Percentiles rank a stretch among this genome's conserved stretches.
Conservation (phyloP, 2,797 vertebrate species). For the Darevskia nairensis region DNA sequence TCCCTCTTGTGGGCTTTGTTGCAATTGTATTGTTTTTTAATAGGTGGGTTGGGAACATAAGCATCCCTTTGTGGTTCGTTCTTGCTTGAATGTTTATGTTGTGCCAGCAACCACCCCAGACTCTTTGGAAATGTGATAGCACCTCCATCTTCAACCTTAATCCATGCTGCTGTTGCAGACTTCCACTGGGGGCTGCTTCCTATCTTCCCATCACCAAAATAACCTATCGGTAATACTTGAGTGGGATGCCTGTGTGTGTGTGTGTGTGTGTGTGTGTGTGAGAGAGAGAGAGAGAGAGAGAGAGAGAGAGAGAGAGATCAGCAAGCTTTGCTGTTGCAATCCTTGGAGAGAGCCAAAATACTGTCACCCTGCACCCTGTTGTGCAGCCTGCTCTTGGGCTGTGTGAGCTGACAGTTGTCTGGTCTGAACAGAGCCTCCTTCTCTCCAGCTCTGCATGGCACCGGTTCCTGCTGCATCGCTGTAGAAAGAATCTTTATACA, state of each 20-base stretch:
- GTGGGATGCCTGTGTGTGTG: neutral
- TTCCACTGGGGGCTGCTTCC: neutral
- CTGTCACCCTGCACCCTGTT: neutral
- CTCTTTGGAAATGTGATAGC: neutral
- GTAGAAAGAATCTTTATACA: constrained; percentile 77
- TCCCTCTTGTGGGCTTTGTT: constrained; percentile 12
- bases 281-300: neutral
- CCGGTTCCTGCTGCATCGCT: constrained; percentile 57
- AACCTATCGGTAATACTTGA: neutral
- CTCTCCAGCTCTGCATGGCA: neutral
- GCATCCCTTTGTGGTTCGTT: neutral
- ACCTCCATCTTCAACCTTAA: neutral
- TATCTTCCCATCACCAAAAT: neutral
- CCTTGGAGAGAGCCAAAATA: neutral
- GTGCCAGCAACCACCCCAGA: neutral
- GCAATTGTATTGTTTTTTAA: neutral
- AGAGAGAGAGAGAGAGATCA: neutral
- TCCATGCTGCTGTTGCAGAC: neutral
- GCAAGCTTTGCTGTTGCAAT: neutral
- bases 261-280: too few relatives aligned
- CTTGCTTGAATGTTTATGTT: neutral
- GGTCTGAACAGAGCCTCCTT: neutral
- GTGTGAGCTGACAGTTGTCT: neutral
- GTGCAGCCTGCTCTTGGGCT: neutral
- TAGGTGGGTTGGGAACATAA: neutral